phyloP scores from a whole-genome alignment of 2,888 invertebrate species.

The Rotaria macrura region DNA sequence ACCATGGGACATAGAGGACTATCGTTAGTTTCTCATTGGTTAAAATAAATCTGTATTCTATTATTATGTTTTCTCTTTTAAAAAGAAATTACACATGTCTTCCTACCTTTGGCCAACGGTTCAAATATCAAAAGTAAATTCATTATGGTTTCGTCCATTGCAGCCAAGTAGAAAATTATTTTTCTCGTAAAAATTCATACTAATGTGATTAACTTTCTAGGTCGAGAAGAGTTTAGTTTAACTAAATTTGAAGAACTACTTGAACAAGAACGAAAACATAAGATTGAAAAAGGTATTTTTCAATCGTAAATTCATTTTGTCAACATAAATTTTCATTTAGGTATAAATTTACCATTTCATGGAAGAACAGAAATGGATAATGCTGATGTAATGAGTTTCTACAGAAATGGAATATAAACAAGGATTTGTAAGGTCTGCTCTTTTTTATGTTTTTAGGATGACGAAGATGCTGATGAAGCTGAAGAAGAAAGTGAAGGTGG shows the following conservation, averaged over 20 bases:
- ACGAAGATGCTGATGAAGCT: not conserved
- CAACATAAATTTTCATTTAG: not conserved
- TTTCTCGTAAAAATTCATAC: not conserved
- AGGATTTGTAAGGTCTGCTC: no score
- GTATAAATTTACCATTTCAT: not conserved
- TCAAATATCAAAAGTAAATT: not conserved
- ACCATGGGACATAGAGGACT: not conserved
- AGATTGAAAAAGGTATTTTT: not conserved
- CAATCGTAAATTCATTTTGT: not conserved
- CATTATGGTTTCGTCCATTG: constrained; percentile 16
- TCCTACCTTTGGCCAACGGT: not conserved
- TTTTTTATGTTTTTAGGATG: not conserved
- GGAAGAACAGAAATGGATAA: not conserved
- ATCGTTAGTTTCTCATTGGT: not conserved
- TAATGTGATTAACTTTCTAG: not conserved
- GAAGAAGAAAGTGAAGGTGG: not conserved
- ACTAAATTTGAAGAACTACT: not conserved
- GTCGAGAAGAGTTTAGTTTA: not conserved
- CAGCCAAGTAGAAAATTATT: not conserved
- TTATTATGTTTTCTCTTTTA: no score
- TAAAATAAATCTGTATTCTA: no score
- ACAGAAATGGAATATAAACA: not conserved
- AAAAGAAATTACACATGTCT: not conserved
- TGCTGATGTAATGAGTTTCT: not conserved
- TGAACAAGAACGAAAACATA: not conserved